A percentile compares a stretch with the other conserved stretches of the same genome.
Conservation (phyloP, 2,888 invertebrate species). For the Anodontia alba region DNA sequence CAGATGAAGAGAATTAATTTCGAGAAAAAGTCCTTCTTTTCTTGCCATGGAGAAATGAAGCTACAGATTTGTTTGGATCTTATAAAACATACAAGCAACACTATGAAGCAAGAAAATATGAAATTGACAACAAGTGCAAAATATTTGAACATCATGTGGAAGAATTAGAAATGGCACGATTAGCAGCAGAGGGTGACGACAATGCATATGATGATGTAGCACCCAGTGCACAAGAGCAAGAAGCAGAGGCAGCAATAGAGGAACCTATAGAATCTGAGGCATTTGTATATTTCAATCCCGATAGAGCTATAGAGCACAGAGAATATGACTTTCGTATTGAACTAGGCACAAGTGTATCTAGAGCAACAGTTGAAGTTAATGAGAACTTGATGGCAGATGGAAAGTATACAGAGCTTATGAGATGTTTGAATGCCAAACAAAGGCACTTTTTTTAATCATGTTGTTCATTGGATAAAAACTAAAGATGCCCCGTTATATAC, state of each 20-base stretch:
- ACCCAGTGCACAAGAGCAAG: constrained; percentile 28
- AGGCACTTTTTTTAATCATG: constrained; percentile 16
- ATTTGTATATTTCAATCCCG: background rate
- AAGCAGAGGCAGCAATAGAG: constrained; percentile 30
- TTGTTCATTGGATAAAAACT: constrained; percentile 17
- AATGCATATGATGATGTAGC: constrained; percentile 35
- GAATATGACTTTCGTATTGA: background rate
- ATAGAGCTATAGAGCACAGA: background rate
- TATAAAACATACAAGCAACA: constrained; percentile 17
- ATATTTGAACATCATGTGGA: constrained; percentile 35
- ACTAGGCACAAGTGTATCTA: background rate
- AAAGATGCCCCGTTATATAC: constrained; percentile 20
- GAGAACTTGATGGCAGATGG: constrained; percentile 9
- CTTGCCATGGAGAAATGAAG: constrained; percentile 32
- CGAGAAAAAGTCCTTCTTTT: constrained; percentile 33
- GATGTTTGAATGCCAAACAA: constrained; percentile 3
- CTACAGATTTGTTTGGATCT: background rate
- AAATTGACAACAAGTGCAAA: constrained; percentile 20
- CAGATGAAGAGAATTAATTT: constrained; percentile 29
- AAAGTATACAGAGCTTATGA: background rate
- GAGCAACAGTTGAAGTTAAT: constrained; percentile 7
- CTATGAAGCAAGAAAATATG: background rate
- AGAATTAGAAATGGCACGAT: constrained; percentile 7
- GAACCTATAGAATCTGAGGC: constrained; percentile 7
- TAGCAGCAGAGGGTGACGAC: constrained; percentile 4